These are phyloP conservation scores for Gonioctena quinquepunctata DNA, from an alignment of 1,140 invertebrate species.

Conservation along the genomic window DNA sequence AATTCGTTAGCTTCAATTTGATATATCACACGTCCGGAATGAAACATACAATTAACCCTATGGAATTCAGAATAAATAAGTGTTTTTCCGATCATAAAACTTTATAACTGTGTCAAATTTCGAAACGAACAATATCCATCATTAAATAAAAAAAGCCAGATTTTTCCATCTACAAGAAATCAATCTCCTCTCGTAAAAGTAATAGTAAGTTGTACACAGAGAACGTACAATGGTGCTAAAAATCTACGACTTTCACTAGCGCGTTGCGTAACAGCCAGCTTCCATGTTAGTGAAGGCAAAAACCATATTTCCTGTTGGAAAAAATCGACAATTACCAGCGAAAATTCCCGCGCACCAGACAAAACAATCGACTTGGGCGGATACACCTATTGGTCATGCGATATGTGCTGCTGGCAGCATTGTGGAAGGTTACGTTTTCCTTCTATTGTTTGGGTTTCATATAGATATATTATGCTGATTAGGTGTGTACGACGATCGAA, in stretches of 20 bases:
- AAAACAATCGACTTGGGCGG: constrained; percentile 10
- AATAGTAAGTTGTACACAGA: background rate
- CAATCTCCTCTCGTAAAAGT: background rate
- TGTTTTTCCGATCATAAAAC: no score
- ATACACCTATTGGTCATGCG: constrained; percentile 5
- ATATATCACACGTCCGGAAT: no score
- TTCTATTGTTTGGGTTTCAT: constrained; percentile 6
- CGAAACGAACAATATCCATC: no score
- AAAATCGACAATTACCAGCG: constrained; percentile 13
- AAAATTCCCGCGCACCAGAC: constrained; percentile 11
- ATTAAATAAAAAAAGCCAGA: no score
- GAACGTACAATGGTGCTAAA: constrained; percentile 14
- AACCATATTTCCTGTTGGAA: constrained; percentile 20
- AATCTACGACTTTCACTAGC: constrained; percentile 15
- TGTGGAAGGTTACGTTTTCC: constrained; percentile 7
- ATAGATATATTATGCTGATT: background rate
- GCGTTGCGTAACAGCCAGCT: constrained; percentile 13
- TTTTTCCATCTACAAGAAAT: no score
- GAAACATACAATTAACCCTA: no score
- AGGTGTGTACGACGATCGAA: background rate
- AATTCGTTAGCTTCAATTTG: no score
- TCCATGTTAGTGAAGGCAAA: constrained; percentile 18
- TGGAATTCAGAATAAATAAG: no score
- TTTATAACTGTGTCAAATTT: no score
- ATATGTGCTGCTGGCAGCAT: background rate